Conservation (phyloP, 2,113 vertebrate genomes). For the Macrotus californicus region DNA sequence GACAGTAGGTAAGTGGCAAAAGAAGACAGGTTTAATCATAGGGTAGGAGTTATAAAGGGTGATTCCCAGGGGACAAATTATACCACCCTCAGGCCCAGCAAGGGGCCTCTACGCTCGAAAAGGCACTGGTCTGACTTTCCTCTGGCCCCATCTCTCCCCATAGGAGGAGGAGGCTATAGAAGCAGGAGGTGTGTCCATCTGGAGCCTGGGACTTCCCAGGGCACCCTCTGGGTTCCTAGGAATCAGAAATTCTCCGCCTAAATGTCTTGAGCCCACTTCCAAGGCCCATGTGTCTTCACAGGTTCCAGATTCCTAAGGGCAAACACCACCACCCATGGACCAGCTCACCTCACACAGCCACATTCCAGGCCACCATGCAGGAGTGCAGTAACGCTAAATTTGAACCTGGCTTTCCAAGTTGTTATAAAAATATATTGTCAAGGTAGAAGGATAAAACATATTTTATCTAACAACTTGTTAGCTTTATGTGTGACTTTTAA, state of each 20-base stretch:
- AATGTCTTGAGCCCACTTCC: background rate
- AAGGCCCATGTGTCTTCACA: background rate
- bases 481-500: background rate
- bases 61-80: background rate
- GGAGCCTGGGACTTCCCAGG: background rate
- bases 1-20: background rate
- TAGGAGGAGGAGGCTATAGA: background rate
- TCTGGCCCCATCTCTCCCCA: background rate
- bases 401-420: background rate
- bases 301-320: background rate
- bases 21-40: background rate
- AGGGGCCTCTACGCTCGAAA: background rate
- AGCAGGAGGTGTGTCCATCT: background rate
- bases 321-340: background rate
- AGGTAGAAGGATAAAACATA: background rate
- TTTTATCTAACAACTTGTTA: slow-evolving; percentile 19
- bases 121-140: background rate
- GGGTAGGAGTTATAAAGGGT: background rate
- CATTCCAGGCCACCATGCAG: too few species aligned
- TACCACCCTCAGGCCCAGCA: too few species aligned
- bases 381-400: background rate
- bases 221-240: background rate
- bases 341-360: background rate
- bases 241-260: background rate
- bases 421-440: background rate